A percentile compares a stretch with the other conserved stretches of the same genome.
Evolutionary conservation across 2,888 invertebrate species (phyloP).

Genomic region (Lysandra bellargus): DNA sequence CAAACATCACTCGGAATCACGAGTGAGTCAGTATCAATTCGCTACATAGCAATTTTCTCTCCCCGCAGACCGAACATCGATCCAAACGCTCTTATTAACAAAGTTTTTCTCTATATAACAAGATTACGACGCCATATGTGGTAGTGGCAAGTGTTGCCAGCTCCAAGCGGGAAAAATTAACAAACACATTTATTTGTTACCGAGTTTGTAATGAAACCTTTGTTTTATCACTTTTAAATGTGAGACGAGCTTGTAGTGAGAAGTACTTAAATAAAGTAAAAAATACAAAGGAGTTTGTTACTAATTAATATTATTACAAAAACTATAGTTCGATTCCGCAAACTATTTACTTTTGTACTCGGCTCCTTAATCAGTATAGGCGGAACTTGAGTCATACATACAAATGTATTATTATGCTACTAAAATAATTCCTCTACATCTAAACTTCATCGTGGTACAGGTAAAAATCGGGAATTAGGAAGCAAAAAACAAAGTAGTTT

Average conservation of each 20-base stretch:
- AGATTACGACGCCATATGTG: constrained; percentile 77
- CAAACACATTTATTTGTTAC: constrained; percentile 27
- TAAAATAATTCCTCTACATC: no score
- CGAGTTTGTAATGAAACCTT: background rate
- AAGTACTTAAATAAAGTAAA: background rate
- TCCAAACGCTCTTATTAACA: constrained; percentile 75
- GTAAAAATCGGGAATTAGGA: no score
- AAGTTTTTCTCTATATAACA: constrained; percentile 79
- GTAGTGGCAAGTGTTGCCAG: constrained; percentile 45
- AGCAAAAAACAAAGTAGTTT: no score
- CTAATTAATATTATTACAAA: background rate
- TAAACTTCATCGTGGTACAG: no score
- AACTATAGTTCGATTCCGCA: no score
- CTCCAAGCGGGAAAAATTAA: constrained; percentile 9
- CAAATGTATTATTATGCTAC: no score
- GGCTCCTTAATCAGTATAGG: no score
- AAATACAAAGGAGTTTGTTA: background rate
- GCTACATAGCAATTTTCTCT: constrained; percentile 54
- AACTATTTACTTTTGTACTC: no score
- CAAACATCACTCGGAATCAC: background rate
- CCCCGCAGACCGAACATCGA: constrained; percentile 54
- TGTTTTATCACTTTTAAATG: constrained; percentile 2
- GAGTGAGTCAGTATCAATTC: constrained; percentile 36
- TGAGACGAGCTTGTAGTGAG: background rate
- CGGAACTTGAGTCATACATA: no score